Conservation (phyloP, 2,888 invertebrate species). For the Heteromyza rotundicornis region DNA sequence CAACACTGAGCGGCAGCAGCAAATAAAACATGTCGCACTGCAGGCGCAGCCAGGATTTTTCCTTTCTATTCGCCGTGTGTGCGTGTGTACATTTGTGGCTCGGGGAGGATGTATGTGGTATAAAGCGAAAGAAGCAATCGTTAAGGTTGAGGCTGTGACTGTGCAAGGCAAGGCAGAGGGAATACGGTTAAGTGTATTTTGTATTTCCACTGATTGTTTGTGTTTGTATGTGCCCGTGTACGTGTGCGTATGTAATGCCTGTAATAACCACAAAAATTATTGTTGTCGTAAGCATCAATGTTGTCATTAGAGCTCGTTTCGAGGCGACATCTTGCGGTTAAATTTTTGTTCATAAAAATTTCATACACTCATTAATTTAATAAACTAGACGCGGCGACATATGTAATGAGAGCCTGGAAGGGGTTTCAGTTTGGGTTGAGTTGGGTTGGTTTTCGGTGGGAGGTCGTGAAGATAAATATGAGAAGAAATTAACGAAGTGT, state of each 20-base stretch:
- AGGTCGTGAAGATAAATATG: no score
- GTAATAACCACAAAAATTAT: conserved; percentile 55
- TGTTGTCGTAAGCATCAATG: conserved; percentile 35
- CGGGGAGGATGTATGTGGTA: no score
- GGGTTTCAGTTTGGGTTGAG: no score
- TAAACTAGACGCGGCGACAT: background rate
- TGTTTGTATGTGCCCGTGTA: conserved; percentile 25
- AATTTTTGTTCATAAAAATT: conserved; percentile 2
- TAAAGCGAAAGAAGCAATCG: no score
- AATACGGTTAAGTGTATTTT: no score
- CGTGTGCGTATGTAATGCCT: conserved; percentile 42
- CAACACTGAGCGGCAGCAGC: conserved; percentile 5
- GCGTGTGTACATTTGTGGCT: no score
- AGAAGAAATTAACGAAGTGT: no score
- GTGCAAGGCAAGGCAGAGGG: no score
- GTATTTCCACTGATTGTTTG: no score
- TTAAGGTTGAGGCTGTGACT: no score
- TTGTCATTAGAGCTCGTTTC: background rate
- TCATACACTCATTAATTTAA: background rate
- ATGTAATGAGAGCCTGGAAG: background rate
- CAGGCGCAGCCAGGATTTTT: background rate
- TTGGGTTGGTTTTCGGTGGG: no score
- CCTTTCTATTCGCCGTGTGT: no score
- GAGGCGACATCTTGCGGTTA: background rate
- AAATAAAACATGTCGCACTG: conserved; percentile 4